Base-by-base conservation (phyloP, 2,888 invertebrate species). In the Endomychus coccineus region DNA sequence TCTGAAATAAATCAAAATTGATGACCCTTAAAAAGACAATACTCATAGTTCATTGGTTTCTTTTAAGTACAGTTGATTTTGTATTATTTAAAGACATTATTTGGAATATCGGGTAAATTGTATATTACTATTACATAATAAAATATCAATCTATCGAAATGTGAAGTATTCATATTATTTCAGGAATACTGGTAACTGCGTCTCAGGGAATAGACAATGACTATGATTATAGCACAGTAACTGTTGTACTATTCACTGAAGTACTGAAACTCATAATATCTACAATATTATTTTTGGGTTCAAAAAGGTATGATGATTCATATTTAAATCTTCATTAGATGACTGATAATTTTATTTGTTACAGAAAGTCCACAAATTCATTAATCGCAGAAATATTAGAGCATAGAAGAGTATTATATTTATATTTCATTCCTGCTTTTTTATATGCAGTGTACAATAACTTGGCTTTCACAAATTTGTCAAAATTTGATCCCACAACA, bases 381-480 rank as follows among this genome's bases (percentile, higher is more conserved):
- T 66, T 82, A 48, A 59, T 78, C 51, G 56, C 61, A 54, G 76
- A 80, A 46, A 63, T 80, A 21, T 43, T 62, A 6, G 69, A 73
- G 48, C 75, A 83, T 57, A 73, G 71, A 45, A 73, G 75, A 57
- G 74, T 91, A 27, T 65, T 90, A 49, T 61, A 81, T 36, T 61
- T 89, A 27, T 95, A 96, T 61, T 85, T 92, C 67, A 79, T 95
- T 45, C 95, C 95, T 24, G 85, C 94, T 0, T 74, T 87, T 54
- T 67, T 95, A 34, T 96, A 96, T 62, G 94, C 92, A 55, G 71
- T 94, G 33, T 95, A 95, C 71, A 95, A 96, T 62, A 95, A 95
- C 69, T 73, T 96, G 55, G 80, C 91, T 16, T 95, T 92, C 67
- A 71, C 87, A 33, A 95, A 94, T 70, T 71, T 95, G 51, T 82